Conservation (phyloP, 2,888 invertebrate species). For the Drosophila helvetica region DNA sequence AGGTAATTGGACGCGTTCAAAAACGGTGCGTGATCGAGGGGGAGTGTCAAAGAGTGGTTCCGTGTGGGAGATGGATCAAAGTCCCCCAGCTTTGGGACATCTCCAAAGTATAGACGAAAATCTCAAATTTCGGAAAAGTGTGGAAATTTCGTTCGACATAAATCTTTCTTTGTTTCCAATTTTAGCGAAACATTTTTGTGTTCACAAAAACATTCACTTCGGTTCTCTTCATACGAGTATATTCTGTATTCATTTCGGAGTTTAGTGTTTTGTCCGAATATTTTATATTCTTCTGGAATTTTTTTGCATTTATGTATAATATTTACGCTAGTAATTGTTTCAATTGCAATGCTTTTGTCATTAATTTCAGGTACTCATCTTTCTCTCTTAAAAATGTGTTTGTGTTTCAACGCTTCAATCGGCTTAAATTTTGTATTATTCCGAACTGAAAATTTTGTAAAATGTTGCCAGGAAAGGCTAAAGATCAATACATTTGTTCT, state of each 20-base stretch:
- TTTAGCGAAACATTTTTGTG: neutral
- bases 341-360: neutral
- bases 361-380: neutral
- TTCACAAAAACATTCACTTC: neutral
- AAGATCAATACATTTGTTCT: too few relatives aligned
- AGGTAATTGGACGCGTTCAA: constrained; percentile 78
- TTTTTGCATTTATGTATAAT: neutral
- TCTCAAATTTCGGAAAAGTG: neutral
- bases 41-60: neutral
- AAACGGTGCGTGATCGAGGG: constrained; percentile 24
- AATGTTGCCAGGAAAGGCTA: too few relatives aligned
- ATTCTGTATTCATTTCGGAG: too few relatives aligned
- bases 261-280: too few relatives aligned
- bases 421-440: too few relatives aligned
- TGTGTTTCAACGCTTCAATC: too few relatives aligned
- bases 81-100: neutral
- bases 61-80: neutral
- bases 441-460: too few relatives aligned
- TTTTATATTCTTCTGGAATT: too few relatives aligned
- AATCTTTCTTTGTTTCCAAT: neutral
- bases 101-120: neutral
- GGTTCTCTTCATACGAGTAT: neutral
- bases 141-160: neutral
- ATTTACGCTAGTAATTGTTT: neutral
- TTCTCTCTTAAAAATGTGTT: too few relatives aligned